Base-by-base conservation (phyloP, 2,113 vertebrate species). In the Sialia sialis region DNA sequence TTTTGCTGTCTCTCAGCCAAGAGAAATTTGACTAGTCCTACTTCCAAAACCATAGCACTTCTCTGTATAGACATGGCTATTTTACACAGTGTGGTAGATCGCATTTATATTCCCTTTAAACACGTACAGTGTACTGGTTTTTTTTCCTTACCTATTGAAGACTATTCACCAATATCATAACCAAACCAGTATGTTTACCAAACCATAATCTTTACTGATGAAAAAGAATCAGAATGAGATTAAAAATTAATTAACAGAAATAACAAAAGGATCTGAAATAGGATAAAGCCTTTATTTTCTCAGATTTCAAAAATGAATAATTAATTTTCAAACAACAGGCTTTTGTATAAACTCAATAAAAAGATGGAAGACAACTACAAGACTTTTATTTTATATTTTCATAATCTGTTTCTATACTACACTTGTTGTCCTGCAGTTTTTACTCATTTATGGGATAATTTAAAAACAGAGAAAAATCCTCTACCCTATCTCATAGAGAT, bases 71-170 rank as follows among this genome's bases (percentile, higher is more conserved):
- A 13, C 15, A 43, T 29, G n/a, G 6, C 2, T 44, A 49, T 67
- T 62, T 70, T n/a, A 27, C 52, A 44, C 51, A 13, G 8, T 48
- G 7, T 30, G 13, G 6, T 34, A 46, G 38, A 51, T 27, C 48
- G 17, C 48, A 69, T 34, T 5, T 30, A 1, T 62, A 16, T 74
- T 81, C 8, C 27, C 17, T 78, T 70, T 52, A 82, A 82, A 55
- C 4, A 60, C 0, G 2, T 22, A 21, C 2, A 6, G 1, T 29
- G 5, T 41, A 41, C 7, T 4, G 3, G 0, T 2, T 63, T 59
- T 54, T 68, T 54, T 68, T 58, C 13, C 17, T 73, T 55, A 59
- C 6, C 4, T 74, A 2, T 38, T 51, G 30, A 82, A 74, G 26
- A 3, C 13, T 63, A 12, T 38, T 59, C 56, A 30, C 10, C 29